Evolutionary conservation across 2,888 invertebrate genomes (phyloP), one percentile per base, ranked within the genome.

Genomic region (Zhengitettix transpicula): DNA sequence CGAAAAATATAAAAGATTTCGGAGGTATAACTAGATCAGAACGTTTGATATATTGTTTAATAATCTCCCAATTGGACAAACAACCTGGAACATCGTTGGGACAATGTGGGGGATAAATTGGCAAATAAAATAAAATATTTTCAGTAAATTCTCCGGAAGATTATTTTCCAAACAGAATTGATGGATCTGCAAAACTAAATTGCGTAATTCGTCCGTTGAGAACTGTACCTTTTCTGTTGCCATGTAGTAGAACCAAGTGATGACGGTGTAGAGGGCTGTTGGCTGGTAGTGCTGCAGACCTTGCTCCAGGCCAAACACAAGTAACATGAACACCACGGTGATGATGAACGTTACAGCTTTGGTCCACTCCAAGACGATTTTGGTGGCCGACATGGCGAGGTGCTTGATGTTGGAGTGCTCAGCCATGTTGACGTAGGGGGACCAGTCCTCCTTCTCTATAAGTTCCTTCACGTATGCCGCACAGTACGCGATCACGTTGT

Each of bases 341-440:
- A 87, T 85, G 42, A 86, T 78, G 68, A 87, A 88, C 0, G 87
- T 87, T 56, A 88, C 82, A 0, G 87, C 87, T 72, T 88, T 88
- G 15, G 87, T 87, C 84, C 87, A 87, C 70, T 88, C 87, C 58
- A 88, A 75, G 10, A 87, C 87, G 60, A 88, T 83, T 71, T 87
- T 87, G 0, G 87, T 88, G 1, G 87, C 84, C 7, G 87, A 84
- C 85, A 88, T 85, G 42, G 87, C 87, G 59, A 88, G 79, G 70
- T 88, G 88, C 66, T 85, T 83, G 60, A 88, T 81, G 64, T 81
- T 82, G 40, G 83, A 83, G 69, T 83, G 83, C 52, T 84, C 81
- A 0, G 85, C 83, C 68, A 88, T 80, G 68, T 84, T 83, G 17
- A 88, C 83, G 67, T 84, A 85, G 0, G 85, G 83, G 0, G 84